Conservation (phyloP, 2,888 invertebrate genomes). For the Pseudococcus jackbeardsleyi region DNA sequence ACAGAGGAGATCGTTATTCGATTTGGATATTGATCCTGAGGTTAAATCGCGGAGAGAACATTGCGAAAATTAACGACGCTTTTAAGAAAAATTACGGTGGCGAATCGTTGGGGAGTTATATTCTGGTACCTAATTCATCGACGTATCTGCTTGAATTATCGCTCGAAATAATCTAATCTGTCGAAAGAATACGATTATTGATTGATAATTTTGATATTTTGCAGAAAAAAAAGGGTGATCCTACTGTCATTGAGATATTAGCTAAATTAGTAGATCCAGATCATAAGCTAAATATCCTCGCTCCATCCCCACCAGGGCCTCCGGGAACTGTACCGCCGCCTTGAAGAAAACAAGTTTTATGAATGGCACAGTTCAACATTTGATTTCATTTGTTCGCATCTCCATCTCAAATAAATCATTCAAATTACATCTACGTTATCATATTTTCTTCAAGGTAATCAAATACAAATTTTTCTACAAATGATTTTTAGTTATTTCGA, state of each 20-base stretch:
- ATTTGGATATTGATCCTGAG: background rate
- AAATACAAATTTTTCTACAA: too few relatives aligned
- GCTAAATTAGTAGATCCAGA: background rate
- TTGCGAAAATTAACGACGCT: background rate
- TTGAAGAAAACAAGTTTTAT: background rate
- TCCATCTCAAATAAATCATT: too few relatives aligned
- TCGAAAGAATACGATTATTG: background rate
- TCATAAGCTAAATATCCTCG: background rate
- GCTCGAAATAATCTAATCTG: background rate
- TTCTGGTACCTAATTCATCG: background rate
- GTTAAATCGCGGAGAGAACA: background rate
- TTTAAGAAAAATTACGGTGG: conserved; percentile 1
- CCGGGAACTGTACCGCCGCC: conserved; percentile 7
- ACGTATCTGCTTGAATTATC: too few relatives aligned
- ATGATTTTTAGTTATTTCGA: too few relatives aligned
- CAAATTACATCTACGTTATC: too few relatives aligned
- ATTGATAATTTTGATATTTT: background rate
- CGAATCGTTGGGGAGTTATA: background rate
- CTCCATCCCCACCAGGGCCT: background rate
- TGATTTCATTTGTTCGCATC: too few relatives aligned
- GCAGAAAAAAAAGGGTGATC: conserved; percentile 7
- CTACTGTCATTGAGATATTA: background rate
- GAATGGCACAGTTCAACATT: too few relatives aligned
- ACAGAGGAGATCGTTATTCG: background rate
- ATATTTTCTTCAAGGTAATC: too few relatives aligned